Evolutionary conservation across 2,797 vertebrate genomes (phyloP), one percentile per base, ranked within the genome.

Genomic region (Siniperca scherzeri): DNA sequence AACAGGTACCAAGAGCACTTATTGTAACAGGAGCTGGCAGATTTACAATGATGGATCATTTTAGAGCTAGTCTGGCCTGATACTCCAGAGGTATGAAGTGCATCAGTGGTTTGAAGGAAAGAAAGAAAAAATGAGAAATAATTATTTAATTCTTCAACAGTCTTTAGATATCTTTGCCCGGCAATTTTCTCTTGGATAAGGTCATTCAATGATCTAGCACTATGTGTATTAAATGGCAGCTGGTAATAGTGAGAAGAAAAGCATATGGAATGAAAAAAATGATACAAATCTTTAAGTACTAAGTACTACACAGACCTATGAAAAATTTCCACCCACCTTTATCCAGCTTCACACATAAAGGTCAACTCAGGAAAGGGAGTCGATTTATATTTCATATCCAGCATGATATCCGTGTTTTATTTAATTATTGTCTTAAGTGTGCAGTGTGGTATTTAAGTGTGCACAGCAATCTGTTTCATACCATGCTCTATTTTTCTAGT

Each of bases 21-120:
- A 86, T 79, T 88, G 74, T 88, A 85, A 86, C 85, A 84, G 76
- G 88, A 91, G 83, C 84, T 91, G 88, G 83, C 75, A 91, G 81
- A 87, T 89, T 89, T 85, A 90, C 60, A 83, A 85, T 90, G 87
- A 93, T 89, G 82, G 78, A 94, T 93, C 67, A 83, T 88, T 87
- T 91, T 84, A 70, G 14, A 88, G 81, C 87, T 92, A 67, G 64
- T 81, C 89, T 78, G 87, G 77, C 69, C 64, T n/a, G 46, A 89
- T 89, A 82, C 85, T 84, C 77, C n/a, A 71, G 83, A 87, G 87
- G 74, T 80, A 87, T 79, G 83, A 86, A 80, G 80, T 82, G 84
- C 84, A 75, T 75, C 62, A 53, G 80, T 88, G 76, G 80, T 89
- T 84, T 88, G 70, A 80, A 84, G 40, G 48, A 65, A 89, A 44